Conservation (phyloP, 2,888 invertebrate species). For the Lamproptera curius region DNA sequence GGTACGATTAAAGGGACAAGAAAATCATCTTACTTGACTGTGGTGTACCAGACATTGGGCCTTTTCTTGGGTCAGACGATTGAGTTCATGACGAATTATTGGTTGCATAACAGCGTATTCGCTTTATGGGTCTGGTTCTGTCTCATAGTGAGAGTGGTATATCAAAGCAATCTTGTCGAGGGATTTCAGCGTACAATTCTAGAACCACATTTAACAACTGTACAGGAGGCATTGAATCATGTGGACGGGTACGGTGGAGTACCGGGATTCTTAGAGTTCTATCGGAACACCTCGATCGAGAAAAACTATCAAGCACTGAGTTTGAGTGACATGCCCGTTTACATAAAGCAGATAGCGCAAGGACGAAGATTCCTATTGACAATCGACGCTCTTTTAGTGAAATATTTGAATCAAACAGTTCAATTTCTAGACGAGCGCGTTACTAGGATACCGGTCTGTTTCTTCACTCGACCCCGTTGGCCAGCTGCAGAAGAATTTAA, state of each 20-base stretch:
- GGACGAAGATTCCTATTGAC: slow-evolving; percentile 44
- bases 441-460: slow-evolving; percentile 31
- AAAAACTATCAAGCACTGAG: slow-evolving; percentile 30
- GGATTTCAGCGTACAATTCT: slow-evolving; percentile 38
- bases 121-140: slow-evolving; percentile 55
- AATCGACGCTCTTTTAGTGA: slow-evolving; percentile 29
- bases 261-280: slow-evolving; percentile 31
- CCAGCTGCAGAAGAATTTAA: slow-evolving; percentile 37
- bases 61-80: slow-evolving; percentile 48
- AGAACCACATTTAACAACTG: slow-evolving; percentile 38
- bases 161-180: slow-evolving; percentile 47
- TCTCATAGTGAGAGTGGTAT: slow-evolving; percentile 47
- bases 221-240: slow-evolving; percentile 37
- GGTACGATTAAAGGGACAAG: slow-evolving; percentile 23
- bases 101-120: slow-evolving; percentile 40
- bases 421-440: slow-evolving; percentile 40
- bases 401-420: slow-evolving; percentile 29
- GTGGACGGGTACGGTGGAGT: slow-evolving; percentile 44
- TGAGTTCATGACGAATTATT: slow-evolving; percentile 37
- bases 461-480: slow-evolving; percentile 52
- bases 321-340: slow-evolving; percentile 26
- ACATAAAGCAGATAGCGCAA: slow-evolving; percentile 33
- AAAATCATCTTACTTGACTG: slow-evolving; percentile 9
- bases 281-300: slow-evolving; percentile 34
- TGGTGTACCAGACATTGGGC: slow-evolving; percentile 36